These are phyloP conservation scores for Drosophila koepferae DNA, from an alignment of 2,888 invertebrate genomes.

Conservation along the genomic window DNA sequence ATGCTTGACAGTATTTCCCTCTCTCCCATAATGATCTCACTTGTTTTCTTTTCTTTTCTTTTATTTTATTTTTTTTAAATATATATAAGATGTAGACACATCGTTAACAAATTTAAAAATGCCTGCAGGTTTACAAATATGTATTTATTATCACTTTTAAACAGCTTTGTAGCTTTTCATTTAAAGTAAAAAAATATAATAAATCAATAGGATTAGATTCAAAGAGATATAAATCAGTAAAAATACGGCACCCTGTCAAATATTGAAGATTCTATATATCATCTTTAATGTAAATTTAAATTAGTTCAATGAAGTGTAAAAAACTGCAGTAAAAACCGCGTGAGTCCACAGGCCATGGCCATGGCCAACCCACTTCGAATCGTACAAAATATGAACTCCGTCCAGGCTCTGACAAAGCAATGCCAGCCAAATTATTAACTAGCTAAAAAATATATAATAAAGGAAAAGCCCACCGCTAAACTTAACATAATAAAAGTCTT, in stretches of 20 bases:
- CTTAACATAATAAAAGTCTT: slow-evolving; percentile 26
- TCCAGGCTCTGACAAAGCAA: slow-evolving; percentile 43
- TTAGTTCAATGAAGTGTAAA: slow-evolving; percentile 63
- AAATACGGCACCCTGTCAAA: neutral
- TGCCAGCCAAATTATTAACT: slow-evolving; percentile 61
- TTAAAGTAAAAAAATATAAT: neutral
- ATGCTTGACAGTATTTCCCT: neutral
- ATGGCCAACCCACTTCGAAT: slow-evolving; percentile 28
- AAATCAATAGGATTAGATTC: neutral
- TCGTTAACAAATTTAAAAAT: neutral
- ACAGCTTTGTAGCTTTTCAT: neutral
- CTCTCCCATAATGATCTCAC: too few relatives aligned
- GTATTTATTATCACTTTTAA: neutral
- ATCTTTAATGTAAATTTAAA: neutral
- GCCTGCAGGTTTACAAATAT: neutral
- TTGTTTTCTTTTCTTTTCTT: neutral
- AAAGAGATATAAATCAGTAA: neutral
- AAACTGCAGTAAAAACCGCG: slow-evolving; percentile 29
- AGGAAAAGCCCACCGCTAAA: slow-evolving; percentile 28
- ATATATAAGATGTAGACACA: neutral
- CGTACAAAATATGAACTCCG: slow-evolving; percentile 60
- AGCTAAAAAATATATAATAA: slow-evolving; percentile 19
- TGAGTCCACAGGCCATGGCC: slow-evolving; percentile 39
- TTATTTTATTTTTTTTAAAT: too few relatives aligned
- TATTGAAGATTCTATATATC: slow-evolving; percentile 8